These are phyloP conservation scores for Masticophis lateralis DNA, from an alignment of 2,797 vertebrate genomes.

Conservation along the genomic window DNA sequence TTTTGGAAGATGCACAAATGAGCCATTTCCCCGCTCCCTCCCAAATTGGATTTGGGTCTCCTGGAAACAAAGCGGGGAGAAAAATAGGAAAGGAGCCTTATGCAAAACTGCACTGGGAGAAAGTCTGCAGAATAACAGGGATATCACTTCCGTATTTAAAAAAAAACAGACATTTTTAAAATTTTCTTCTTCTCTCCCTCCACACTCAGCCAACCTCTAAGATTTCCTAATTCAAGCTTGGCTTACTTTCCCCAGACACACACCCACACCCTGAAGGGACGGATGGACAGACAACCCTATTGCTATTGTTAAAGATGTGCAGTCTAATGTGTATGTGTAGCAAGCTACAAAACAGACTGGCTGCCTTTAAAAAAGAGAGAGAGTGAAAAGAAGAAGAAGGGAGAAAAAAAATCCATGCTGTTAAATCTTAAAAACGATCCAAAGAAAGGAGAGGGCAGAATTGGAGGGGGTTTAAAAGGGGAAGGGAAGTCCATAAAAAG, in stretches of 20 bases:
- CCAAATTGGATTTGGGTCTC: background rate
- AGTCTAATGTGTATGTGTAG: no score
- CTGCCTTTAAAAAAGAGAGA: background rate
- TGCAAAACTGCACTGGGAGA: background rate
- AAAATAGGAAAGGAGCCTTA: background rate
- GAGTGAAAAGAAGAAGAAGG: no score
- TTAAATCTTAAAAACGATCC: no score
- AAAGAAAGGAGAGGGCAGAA: background rate
- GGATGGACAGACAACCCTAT: accelerated
- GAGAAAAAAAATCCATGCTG: no score
- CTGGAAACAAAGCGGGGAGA: background rate
- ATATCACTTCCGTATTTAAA: background rate
- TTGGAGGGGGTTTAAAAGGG: no score
- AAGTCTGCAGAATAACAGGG: background rate
- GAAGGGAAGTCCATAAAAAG: background rate
- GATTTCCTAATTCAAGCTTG: background rate
- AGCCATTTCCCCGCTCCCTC: background rate
- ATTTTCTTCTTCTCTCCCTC: background rate
- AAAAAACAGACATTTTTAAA: background rate
- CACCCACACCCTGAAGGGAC: no score
- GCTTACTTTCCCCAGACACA: no score
- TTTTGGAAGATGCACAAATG: background rate
- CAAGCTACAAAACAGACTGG: background rate
- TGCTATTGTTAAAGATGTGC: background rate
- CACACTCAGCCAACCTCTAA: background rate